Evolutionary conservation across 2,888 invertebrate species (phyloP), one percentile per base, ranked within the genome.

Genomic region (Ametastegia equiseti): DNA sequence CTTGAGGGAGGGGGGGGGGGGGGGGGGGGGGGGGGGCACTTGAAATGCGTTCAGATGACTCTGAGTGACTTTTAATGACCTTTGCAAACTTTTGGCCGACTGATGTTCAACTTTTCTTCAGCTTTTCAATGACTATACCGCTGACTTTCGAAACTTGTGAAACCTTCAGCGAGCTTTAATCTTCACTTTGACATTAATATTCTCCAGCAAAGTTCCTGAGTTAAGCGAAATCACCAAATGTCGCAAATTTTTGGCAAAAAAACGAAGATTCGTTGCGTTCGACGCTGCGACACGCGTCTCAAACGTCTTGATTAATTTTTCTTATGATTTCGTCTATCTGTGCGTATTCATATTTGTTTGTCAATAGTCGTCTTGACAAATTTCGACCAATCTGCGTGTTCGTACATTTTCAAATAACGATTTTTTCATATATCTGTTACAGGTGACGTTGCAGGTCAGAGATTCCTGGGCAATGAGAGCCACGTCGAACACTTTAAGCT

Each of bases 401-500:
- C 71, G 67, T 71, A 78, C 80, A 79, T 78, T 78, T 33, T 73
- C 45, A 23, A 19, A 42, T 39, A 30, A 42, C 42, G 23, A 27
- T 67, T 80, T 81, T n/a, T 45, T n/a, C 9, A 0, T 36, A 90
- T 91, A 89, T 87, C 87, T 92, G 92, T 93, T 90, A 88, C 94
- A 95, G 95, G 94, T 91, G 95, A 95, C 91, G 95, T 95, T 92
- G 93, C 94, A 90, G 94, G 95, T 87, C 95, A 96, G 88, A 94
- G 94, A 91, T 96, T 97, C 92, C 93, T 94, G 89, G 97, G 97
- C 87, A 97, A 97, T 92, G 93, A 94, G 88, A 95, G 96, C 85
- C 94, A 94, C 89, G 94, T 95, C 88, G 97, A 98, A 92, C 96
- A 97, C 92, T 98, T 98, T 94, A 96, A 97, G 92, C 94, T 98